Evolutionary conservation across 1,140 invertebrate genomes (phyloP), one percentile per base, ranked within the genome.

Genomic region (Phenacoccus solenopsis): DNA sequence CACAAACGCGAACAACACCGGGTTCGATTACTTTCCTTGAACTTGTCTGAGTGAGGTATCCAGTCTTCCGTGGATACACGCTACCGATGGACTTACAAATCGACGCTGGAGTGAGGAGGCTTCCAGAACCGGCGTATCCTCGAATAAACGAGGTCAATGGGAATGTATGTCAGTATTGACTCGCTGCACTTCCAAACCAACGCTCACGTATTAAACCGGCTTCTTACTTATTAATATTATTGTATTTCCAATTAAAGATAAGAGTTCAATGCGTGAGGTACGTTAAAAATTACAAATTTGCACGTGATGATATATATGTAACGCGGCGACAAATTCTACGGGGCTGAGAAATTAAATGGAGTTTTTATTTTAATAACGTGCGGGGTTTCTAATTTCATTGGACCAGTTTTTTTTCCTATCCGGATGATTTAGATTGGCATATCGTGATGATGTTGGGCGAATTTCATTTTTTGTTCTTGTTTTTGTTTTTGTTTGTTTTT

Each of bases 21-120:
- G 59, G 59, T 64, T 64, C 20, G 59, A 64, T 64, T 64, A 64
- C 59, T 64, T 64, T 64, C 59, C 59, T 64, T 64, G 59, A 64
- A 64, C 59, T 64, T 64, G 59, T 64, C 59, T 64, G 59, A 64
- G 59, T 64, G 59, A 25, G 25, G 59, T 64, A 64, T 64, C 59
- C 21, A 64, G 25, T 27, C 59, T 64, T 64, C 59, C 25, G 59
- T 64, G 59, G 25, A 64, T 64, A 25, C 59, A 27, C 25, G 59
- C 59, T 27, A 64, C 21, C 10, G 25, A 64, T 27, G 59, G 25
- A 64, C 21, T 4, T 64, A 64, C 9, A 64, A 64, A 64, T 64
- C 59, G 59, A 20, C 13, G 59, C 59, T 64, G 59, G 59, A 64
- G 59, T 64, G 59, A 25, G 59, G 59, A 24, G 21, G 25, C 25